phyloP scores from a whole-genome alignment of 2,888 invertebrate species.

The Phytoseiulus persimilis region DNA sequence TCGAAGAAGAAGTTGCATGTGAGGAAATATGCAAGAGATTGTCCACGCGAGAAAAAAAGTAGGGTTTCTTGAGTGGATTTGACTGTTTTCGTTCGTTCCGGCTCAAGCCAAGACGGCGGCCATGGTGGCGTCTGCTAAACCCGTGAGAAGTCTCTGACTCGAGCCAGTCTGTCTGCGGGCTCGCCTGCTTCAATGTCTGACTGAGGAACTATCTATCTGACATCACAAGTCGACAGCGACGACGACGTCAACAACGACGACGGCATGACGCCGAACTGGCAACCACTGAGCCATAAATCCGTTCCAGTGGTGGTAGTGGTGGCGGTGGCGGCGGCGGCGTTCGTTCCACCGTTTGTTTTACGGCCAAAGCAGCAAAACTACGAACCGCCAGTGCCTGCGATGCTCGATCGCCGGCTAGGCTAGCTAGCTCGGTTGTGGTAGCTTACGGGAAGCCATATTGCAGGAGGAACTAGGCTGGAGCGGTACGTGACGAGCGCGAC shows the following conservation, averaged over 20 bases:
- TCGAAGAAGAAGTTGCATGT: no score
- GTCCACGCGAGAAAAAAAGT: no score
- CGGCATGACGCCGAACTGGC: neutral
- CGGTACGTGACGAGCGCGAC: neutral
- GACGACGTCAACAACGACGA: neutral
- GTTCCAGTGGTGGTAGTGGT: neutral
- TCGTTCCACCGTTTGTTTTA: neutral
- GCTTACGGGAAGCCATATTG: neutral
- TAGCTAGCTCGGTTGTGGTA: neutral
- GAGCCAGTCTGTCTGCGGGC: neutral
- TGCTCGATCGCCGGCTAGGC: neutral
- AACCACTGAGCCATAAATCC: slow-evolving; percentile 5
- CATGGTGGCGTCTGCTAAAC: no score
- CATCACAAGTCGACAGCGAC: neutral
- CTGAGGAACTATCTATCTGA: neutral
- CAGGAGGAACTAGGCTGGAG: neutral
- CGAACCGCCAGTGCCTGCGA: neutral
- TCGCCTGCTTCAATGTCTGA: neutral
- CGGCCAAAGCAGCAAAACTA: neutral
- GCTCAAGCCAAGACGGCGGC: no score
- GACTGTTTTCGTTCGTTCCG: no score
- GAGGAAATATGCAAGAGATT: no score
- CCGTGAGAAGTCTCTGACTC: neutral
- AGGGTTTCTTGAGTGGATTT: no score
- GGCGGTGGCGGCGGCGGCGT: neutral